Percentiles rank a stretch among this genome's conserved stretches.
phyloP scores from a whole-genome alignment of 2,113 vertebrate genomes.

The Macroglossus sobrinus region DNA sequence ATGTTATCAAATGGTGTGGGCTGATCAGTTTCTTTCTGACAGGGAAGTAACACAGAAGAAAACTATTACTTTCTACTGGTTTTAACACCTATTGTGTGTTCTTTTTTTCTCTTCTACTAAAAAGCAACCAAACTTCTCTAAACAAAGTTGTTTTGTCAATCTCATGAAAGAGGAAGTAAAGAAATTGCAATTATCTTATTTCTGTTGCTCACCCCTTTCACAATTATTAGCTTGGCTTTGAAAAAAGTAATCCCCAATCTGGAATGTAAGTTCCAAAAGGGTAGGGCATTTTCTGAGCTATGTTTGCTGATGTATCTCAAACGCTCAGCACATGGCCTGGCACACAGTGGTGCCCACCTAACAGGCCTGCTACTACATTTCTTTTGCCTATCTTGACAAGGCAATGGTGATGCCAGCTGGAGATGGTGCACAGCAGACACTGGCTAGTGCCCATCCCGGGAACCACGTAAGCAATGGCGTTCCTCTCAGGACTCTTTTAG shows the following conservation, averaged over 20 bases:
- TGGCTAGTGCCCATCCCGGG: background rate
- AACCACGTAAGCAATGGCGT: background rate
- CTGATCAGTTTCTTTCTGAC: background rate
- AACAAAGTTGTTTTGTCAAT: background rate
- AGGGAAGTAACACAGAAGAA: background rate
- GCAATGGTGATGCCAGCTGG: background rate
- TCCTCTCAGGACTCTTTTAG: background rate
- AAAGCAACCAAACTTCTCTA: background rate
- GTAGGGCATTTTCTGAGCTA: background rate
- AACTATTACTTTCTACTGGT: background rate
- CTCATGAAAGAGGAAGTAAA: background rate
- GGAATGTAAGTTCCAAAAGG: background rate
- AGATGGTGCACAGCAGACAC: background rate
- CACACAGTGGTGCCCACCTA: background rate
- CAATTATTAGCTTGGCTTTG: background rate
- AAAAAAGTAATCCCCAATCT: background rate
- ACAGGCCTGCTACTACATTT: accelerated
- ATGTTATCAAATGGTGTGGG: background rate
- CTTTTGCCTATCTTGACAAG: background rate
- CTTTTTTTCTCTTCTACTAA: background rate
- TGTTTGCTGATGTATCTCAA: background rate
- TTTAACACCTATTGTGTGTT: background rate
- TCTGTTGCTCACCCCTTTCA: background rate
- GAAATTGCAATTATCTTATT: background rate
- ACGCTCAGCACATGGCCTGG: background rate